Base-by-base conservation (phyloP, 2,888 invertebrate genomes). In the Scaptomyza cyrtandrae region DNA sequence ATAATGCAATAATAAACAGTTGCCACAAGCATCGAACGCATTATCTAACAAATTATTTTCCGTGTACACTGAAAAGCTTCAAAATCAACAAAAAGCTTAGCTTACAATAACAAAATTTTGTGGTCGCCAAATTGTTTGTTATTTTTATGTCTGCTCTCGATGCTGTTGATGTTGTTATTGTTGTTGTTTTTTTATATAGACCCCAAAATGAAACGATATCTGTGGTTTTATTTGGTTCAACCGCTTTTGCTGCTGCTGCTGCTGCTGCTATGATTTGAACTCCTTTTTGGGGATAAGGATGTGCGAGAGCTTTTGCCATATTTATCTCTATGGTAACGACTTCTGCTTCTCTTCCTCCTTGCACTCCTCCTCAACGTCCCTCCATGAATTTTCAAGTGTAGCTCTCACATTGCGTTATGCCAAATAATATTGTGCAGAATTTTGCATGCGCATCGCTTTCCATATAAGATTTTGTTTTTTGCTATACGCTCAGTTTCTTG, bases 361-460 rank as follows among this genome's bases (percentile, higher is more conserved):
- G 6, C n/a, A 6, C 7, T 31, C 7, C 7, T 31, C 3, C 4
- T 1, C 16, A 19, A 19, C 19, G 14, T 4, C 46, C 29, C 3
- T 1, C 16, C 31, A 35, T 49, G 13, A 14, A 35, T 19, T 64
- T 62, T 44, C 35, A 14, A 41, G 6, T 52, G 63, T 29, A 55
- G 37, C 52, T 58, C 13, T 11, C 13, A 43, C 43, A 27, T 16
- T 41, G 41, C 16, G 41, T 16, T 41, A 41, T 1, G 41, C 16
- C 10, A 41, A 41, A 41, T 16, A 16, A 41, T 41, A 16, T 39
- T 13, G 27, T 64, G 53, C 24, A 48, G 50, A 54, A 48, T 68
- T 41, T 75, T 55, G 58, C 54, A 55, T 69, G 57, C 55, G 31
- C 73, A 73, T 44, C 53, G 61, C 58, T 73, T 62, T 50, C 49